Evolutionary conservation across 1,140 invertebrate genomes (phyloP), one percentile per base, ranked within the genome.

Genomic region (Nautilus pompilius): DNA sequence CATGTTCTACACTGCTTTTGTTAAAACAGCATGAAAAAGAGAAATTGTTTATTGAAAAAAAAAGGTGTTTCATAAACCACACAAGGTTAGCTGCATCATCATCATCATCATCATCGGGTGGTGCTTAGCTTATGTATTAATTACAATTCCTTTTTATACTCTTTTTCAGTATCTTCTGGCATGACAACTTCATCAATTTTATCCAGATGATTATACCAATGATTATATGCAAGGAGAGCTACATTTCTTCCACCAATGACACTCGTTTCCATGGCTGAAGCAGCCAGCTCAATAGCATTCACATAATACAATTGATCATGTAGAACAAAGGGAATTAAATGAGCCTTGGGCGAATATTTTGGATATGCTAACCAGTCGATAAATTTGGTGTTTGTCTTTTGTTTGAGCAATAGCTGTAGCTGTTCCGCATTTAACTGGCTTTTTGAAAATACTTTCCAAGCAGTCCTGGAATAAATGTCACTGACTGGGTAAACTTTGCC

Each of bases 211-310:
- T 70, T 68, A 57, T 69, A 58, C 75, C 76, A 82, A 22, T 76
- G 72, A 48, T 81, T 76, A 53, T 73, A 80, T 0, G 85, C 84
- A 48, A 89, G 78, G 54, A 89, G 78, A n/a, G 89, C 89, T 33
- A 87, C 85, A 82, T 90, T 90, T 75, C 85, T 85, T 1, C 84
- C 88, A 53, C 83, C 85, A 60, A 90, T 86, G 22, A 85, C 83
- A 77, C 86, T 87, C 88, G 90, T 90, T 82, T 90, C 89, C 85
- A 90, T 90, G 0, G 89, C 87, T 77, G 88, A 89, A 2, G 88
- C 89, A 13, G 86, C 86, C 84, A 86, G 86, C 78, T 90, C 89
- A 57, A 90, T 88, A 10, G 86, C 85, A 84, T 90, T 90, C 0
- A 88, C 72, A 72, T 90, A 85, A 78, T 87, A 90, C 28, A 90